A percentile compares a stretch with the other conserved stretches of the same genome.
Conservation (phyloP, 2,113 vertebrate genomes). For the Brachyistius frenatus region DNA sequence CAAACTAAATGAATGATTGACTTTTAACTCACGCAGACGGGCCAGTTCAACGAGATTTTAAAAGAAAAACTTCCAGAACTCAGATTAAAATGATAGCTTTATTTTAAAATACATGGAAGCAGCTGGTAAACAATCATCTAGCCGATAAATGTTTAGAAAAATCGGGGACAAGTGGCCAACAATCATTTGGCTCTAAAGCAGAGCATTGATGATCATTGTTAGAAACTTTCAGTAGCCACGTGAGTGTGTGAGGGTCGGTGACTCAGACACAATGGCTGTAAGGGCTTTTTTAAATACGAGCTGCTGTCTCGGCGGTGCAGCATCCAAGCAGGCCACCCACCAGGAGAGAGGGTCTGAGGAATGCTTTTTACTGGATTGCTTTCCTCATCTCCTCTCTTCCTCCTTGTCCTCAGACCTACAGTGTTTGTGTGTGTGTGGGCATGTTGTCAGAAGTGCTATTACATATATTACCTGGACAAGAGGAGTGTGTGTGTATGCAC, state of each 20-base stretch:
- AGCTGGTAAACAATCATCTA: not conserved
- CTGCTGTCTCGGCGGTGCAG: constrained; percentile 15
- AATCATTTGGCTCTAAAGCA: constrained; percentile 26
- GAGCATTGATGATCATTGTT: not conserved
- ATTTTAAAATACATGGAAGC: not conserved
- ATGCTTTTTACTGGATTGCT: constrained; percentile 80
- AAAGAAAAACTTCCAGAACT: not conserved
- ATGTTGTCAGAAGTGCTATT: constrained; percentile 35
- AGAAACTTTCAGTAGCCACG: not conserved
- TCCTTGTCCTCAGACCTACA: constrained; percentile 28
- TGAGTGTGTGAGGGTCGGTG: constrained; percentile 20
- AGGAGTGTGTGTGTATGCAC: constrained; percentile 5
- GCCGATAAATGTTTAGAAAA: not conserved
- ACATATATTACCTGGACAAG: constrained; percentile 32
- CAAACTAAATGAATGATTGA: constrained; percentile 41
- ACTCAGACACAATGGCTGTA: constrained; percentile 37
- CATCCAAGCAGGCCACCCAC: constrained; percentile 77
- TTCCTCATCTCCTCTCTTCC: constrained; percentile 19
- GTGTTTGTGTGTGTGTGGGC: constrained; percentile 31
- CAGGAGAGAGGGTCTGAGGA: constrained; percentile 65
- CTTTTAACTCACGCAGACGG: constrained; percentile 8
- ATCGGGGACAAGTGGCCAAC: not conserved
- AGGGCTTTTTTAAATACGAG: constrained; percentile 19
- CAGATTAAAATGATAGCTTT: not conserved
- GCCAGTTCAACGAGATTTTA: constrained; percentile 13